phyloP scores from a whole-genome alignment of 2,113 vertebrate species.

The Brevimyrus niger region DNA sequence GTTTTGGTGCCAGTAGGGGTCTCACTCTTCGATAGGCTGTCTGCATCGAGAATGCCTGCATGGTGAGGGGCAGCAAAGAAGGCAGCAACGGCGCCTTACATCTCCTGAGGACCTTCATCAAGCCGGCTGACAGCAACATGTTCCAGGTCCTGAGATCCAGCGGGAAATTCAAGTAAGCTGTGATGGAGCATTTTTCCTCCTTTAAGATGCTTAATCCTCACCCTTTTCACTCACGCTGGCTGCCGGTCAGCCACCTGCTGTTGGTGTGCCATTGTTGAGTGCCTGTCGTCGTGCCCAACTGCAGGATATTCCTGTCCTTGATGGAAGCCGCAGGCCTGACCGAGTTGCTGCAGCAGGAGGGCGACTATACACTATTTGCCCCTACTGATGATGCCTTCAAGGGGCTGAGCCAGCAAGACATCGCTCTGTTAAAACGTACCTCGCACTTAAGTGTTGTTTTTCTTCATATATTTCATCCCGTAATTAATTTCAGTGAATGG shows the following conservation, averaged over 20 bases:
- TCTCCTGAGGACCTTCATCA: slow-evolving; percentile 72
- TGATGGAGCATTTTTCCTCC: neutral
- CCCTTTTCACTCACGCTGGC: neutral
- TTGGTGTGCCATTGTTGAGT: neutral
- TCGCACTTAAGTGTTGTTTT: neutral
- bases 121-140: slow-evolving; percentile 72
- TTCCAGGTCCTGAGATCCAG: slow-evolving; percentile 71
- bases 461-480: neutral
- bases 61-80: slow-evolving; percentile 89
- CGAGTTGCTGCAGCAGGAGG: slow-evolving; percentile 70
- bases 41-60: slow-evolving; percentile 91
- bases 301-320: slow-evolving; percentile 82
- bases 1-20: neutral
- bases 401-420: slow-evolving; percentile 68
- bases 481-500: neutral
- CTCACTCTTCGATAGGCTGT: slow-evolving; percentile 66
- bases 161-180: slow-evolving; percentile 80
- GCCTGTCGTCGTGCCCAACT: neutral
- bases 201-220: neutral
- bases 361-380: slow-evolving; percentile 84
- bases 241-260: neutral
- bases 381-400: slow-evolving; percentile 89
- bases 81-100: slow-evolving; percentile 91
- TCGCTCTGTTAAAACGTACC: slow-evolving; percentile 71
- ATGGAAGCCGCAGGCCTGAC: slow-evolving; percentile 81